phyloP scores from a whole-genome alignment of 2,113 vertebrate genomes.

The Sturnus vulgaris region DNA sequence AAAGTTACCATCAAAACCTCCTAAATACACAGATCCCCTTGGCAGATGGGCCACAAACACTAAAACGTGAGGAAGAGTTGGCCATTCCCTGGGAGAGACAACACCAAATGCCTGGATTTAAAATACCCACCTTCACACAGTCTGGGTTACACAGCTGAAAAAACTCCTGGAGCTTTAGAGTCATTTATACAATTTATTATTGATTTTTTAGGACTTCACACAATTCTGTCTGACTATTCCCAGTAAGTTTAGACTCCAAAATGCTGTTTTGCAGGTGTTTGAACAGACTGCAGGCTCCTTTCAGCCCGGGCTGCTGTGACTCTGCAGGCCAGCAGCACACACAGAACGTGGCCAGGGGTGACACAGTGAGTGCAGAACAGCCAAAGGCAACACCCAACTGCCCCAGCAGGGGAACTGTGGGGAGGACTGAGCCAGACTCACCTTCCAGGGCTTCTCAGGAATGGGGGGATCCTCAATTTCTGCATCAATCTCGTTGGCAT shows the following conservation, averaged over 20 bases:
- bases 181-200: background rate
- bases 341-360: background rate
- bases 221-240: background rate
- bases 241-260: background rate
- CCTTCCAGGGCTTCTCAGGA: slow-evolving; percentile 92
- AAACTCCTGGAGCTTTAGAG: background rate
- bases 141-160: background rate
- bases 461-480: slow-evolving; percentile 92
- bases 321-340: background rate
- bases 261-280: background rate
- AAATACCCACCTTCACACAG: background rate
- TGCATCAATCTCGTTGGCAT: slow-evolving; percentile 85
- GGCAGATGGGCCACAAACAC: background rate
- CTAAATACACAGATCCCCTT: background rate
- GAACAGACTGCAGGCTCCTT: background rate
- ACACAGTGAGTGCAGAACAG: background rate
- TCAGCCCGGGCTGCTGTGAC: background rate
- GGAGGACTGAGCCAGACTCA: slow-evolving; percentile 14
- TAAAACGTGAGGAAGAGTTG: background rate
- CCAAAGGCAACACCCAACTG: accelerated
- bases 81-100: background rate
- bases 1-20: background rate
- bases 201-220: too few relatives aligned
- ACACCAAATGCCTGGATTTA: background rate
- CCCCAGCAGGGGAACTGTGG: accelerated